Percentiles rank a stretch among this genome's conserved stretches.
Evolutionary conservation across 2,888 invertebrate species (phyloP).

Genomic region (Rotaria magnacalcarata): DNA sequence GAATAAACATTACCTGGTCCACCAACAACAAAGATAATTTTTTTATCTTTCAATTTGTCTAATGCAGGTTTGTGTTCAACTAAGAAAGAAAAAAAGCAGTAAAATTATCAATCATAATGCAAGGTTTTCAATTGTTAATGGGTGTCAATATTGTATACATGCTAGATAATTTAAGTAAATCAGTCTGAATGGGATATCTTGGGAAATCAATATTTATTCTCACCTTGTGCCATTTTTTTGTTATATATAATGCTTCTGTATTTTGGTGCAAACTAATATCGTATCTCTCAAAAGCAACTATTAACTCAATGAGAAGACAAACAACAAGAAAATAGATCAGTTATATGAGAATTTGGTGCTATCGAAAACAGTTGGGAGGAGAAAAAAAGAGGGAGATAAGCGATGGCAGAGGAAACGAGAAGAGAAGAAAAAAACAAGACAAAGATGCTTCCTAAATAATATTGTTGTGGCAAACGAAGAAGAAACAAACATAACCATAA

Average conservation of each 20-base stretch:
- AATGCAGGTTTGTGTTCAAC: neutral
- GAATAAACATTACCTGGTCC: conserved; percentile 70
- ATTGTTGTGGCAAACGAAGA: neutral
- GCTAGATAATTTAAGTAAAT: neutral
- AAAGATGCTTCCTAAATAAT: neutral
- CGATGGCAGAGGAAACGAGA: neutral
- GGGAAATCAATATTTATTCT: neutral
- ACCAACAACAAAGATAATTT: conserved; percentile 84
- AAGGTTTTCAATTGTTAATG: too few relatives aligned
- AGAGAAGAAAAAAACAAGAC: neutral
- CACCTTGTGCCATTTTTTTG: neutral
- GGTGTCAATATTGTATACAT: neutral
- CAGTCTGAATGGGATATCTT: neutral
- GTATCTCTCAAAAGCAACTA: neutral
- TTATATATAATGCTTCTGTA: neutral
- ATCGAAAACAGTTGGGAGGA: neutral
- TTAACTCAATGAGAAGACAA: neutral
- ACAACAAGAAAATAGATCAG: neutral
- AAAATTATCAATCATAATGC: neutral
- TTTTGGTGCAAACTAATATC: neutral
- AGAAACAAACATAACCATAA: neutral
- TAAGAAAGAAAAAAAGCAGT: neutral
- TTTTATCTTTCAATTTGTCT: conserved; percentile 54
- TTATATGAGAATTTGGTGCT: neutral
- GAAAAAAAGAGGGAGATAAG: neutral